A percentile compares a stretch with the other conserved stretches of the same genome.
Conservation (phyloP, 92 coral and sea anemone species). For the Epizoanthus rinbou region DNA sequence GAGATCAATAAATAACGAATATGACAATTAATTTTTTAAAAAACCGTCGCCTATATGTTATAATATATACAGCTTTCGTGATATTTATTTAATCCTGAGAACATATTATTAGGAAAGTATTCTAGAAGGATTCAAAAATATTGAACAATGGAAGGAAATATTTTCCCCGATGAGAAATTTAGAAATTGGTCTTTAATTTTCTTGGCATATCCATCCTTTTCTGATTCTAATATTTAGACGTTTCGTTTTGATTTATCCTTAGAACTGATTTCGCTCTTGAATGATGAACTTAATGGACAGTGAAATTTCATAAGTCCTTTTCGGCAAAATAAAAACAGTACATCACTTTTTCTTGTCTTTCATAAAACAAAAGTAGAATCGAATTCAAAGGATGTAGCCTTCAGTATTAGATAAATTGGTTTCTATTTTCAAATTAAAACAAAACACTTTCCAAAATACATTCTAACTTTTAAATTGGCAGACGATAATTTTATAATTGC, state of each 20-base stretch:
- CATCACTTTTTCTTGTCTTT: not conserved
- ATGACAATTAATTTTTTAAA: constrained; percentile 7
- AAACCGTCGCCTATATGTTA: not conserved
- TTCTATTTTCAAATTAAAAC: constrained; percentile 12
- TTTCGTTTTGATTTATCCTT: too few species aligned
- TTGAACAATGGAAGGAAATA: too few species aligned
- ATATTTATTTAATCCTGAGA: not conserved
- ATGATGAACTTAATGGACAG: too few species aligned
- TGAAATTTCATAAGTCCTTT: not conserved
- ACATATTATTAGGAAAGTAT: too few species aligned
- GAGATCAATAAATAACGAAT: not conserved
- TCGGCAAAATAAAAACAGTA: not conserved
- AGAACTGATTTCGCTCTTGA: too few species aligned
- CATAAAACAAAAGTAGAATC: not conserved
- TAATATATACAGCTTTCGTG: too few species aligned
- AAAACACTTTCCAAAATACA: not conserved
- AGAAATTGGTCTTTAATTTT: too few species aligned
- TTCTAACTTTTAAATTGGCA: not conserved
- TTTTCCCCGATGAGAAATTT: too few species aligned
- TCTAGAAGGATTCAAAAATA: too few species aligned
- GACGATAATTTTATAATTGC: constrained; percentile 13
- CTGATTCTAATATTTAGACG: too few species aligned
- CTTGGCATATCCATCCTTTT: too few species aligned
- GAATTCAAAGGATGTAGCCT: not conserved
- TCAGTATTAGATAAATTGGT: not conserved